Conservation (phyloP, 2,888 invertebrate genomes). For the Cinara cedri region DNA sequence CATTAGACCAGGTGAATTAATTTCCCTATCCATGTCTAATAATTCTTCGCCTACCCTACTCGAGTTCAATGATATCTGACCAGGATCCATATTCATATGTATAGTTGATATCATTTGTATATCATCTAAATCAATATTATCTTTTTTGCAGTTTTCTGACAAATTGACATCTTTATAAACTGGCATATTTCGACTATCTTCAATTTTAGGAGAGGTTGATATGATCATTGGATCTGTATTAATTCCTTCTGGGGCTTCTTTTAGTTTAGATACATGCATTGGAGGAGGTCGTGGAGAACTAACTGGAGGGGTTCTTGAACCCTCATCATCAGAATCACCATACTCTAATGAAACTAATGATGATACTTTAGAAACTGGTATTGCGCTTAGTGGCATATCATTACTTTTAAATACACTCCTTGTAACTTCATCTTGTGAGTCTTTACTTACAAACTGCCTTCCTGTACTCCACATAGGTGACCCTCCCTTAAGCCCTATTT, state of each 20-base stretch:
- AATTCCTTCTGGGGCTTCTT: slow-evolving; percentile 54
- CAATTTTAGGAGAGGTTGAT: slow-evolving; percentile 55
- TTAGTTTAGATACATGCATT: slow-evolving; percentile 40
- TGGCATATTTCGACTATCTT: slow-evolving; percentile 56
- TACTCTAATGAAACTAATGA: slow-evolving; percentile 69
- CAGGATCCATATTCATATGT: slow-evolving; percentile 52
- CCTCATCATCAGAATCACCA: slow-evolving; percentile 70
- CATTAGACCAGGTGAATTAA: slow-evolving; percentile 45
- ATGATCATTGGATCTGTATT: slow-evolving; percentile 54
- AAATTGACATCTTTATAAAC: slow-evolving; percentile 61
- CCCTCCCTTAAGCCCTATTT: slow-evolving; percentile 66
- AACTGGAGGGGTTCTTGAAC: slow-evolving; percentile 62
- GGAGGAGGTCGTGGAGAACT: slow-evolving; percentile 57
- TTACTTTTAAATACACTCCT: slow-evolving; percentile 59
- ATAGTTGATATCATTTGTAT: slow-evolving; percentile 58
- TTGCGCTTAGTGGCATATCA: slow-evolving; percentile 56
- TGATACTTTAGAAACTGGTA: slow-evolving; percentile 63
- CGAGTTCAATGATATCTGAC: slow-evolving; percentile 51
- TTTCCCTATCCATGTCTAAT: slow-evolving; percentile 49
- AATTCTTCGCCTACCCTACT: slow-evolving; percentile 53
- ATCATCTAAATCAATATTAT: slow-evolving; percentile 60
- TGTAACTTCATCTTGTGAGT: slow-evolving; percentile 58
- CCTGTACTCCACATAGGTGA: slow-evolving; percentile 61
- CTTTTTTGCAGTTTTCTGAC: slow-evolving; percentile 60
- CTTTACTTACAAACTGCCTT: slow-evolving; percentile 58